These are phyloP conservation scores for Antedon mediterranea DNA, from an alignment of 53 echinoderm and acorn worm species.

Conservation along the genomic window DNA sequence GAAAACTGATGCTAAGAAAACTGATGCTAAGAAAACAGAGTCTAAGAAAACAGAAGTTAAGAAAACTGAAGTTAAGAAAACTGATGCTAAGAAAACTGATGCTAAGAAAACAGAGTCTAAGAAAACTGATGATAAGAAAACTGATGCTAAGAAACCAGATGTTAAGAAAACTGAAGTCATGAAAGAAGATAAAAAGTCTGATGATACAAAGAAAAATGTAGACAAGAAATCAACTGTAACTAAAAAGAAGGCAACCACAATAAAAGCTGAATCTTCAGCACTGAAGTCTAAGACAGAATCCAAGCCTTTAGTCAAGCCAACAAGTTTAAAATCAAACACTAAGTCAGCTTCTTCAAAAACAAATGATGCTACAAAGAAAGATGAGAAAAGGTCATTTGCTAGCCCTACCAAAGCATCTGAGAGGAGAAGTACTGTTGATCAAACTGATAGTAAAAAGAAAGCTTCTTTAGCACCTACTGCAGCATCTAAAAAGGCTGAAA, in stretches of 20 bases:
- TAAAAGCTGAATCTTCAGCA: constrained; percentile 2
- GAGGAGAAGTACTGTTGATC: background rate
- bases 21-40: constrained; percentile 3
- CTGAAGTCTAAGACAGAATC: constrained; percentile 15
- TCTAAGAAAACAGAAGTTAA: constrained; percentile 2
- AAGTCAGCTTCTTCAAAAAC: background rate
- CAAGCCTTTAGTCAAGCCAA: constrained; percentile 24
- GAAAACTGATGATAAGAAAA: constrained; percentile 15
- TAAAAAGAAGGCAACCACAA: constrained; percentile 23
- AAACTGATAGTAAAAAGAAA: background rate
- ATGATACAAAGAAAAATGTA: constrained; percentile 14
- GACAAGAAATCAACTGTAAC: constrained; percentile 29
- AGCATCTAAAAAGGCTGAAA: constrained; percentile 45
- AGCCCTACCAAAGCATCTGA: background rate
- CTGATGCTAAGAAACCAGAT: background rate
- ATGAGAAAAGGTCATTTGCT: background rate
- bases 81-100: constrained; percentile 6
- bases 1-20: background rate
- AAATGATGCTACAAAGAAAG: background rate
- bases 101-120: constrained; percentile 19
- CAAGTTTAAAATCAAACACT: constrained; percentile 7
- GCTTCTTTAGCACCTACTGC: background rate
- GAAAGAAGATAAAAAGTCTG: constrained; percentile 25
- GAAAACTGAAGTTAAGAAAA: constrained; percentile 2
- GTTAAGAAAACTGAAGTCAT: constrained; percentile 15